These are phyloP conservation scores for Rhinoraja longicauda DNA, from an alignment of 2,797 vertebrate species.

Conservation along the genomic window DNA sequence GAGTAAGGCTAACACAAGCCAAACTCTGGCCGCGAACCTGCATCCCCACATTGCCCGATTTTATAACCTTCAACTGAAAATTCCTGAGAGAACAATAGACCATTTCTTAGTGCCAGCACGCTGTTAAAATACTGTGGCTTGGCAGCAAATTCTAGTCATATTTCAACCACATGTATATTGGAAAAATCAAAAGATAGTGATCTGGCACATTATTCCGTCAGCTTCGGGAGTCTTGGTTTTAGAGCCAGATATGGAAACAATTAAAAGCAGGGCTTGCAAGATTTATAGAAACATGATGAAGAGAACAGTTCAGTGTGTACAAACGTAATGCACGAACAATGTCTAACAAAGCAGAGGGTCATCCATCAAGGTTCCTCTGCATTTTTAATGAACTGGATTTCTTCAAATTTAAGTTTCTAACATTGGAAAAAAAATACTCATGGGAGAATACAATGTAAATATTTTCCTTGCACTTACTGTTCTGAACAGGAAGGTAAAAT, in stretches of 20 bases:
- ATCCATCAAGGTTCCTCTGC: conserved; percentile 5
- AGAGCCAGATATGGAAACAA: conserved; percentile 35
- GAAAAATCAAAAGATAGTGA: conserved; percentile 35
- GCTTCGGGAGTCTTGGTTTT: conserved; percentile 34
- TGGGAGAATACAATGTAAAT: not conserved
- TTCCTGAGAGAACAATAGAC: conserved; percentile 11
- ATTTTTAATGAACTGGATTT: not conserved
- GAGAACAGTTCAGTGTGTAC: not conserved
- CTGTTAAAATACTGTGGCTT: conserved; percentile 36
- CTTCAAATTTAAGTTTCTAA: not conserved
- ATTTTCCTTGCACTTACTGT: not conserved
- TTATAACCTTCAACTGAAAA: conserved; percentile 1
- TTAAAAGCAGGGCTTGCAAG: conserved; percentile 32
- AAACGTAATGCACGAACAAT: not conserved
- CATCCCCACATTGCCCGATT: not conserved
- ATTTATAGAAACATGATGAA: conserved; percentile 36
- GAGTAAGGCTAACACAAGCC: not conserved
- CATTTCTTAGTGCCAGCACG: conserved; percentile 23
- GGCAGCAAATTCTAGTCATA: conserved; percentile 29
- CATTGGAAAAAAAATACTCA: not conserved
- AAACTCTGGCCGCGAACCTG: not conserved
- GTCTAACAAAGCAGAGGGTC: not conserved
- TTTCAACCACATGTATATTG: conserved; percentile 38
- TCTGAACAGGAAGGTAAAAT: not conserved
- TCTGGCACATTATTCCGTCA: conserved; percentile 35